Base-by-base conservation (phyloP, 2,888 invertebrate species). In the Lasioglossum leucozonium region DNA sequence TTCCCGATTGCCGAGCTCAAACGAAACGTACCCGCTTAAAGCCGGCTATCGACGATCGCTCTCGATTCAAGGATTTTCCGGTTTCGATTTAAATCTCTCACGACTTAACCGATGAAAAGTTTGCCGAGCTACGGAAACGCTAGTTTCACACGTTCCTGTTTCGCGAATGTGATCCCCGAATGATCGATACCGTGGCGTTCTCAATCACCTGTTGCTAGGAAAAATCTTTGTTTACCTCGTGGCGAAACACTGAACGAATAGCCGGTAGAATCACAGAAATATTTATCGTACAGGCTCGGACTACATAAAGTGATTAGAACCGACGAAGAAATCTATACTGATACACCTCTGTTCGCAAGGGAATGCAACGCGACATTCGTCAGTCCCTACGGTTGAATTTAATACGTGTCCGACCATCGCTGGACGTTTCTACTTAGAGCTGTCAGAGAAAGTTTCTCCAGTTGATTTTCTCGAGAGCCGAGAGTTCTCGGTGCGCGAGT, bases 31-130 rank as follows among this genome's bases (percentile, higher is more conserved):
- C 16, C 42, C 72, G 79, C 55, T 55, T 47, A 37, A 69, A 47
- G 65, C 72, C 42, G 26, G 8, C 44, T 75, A 72, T 67, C 83
- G 62, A 47, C 65, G 71, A 55, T 78, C 79, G 34, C n/a, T 18
- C 4, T 18, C 0, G n/a, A 22, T 44, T 76, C 72, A 30, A 30
- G 40, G 40, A 47, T 69, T 51, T n/a, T 2, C n/a, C 22, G 8
- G 30, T n/a, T 65, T 22, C 10, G 42, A 42, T 75, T 72, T 72
- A 75, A 77, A 69, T 73, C 58, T 62, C 4, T 6, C 58, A 26
- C 30, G 37, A 77, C 34, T 51, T 62, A 30, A 72, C 6, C 10
- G 18, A n/a, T 16, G 22, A 11, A 51, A 44, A 26, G 62, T 72
- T 72, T 34, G 22, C 18, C 1, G 26, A 47, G n/a, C 34, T 69